These are phyloP conservation scores for Harpagus bidentatus DNA, from an alignment of 2,113 vertebrate species.

Conservation along the genomic window DNA sequence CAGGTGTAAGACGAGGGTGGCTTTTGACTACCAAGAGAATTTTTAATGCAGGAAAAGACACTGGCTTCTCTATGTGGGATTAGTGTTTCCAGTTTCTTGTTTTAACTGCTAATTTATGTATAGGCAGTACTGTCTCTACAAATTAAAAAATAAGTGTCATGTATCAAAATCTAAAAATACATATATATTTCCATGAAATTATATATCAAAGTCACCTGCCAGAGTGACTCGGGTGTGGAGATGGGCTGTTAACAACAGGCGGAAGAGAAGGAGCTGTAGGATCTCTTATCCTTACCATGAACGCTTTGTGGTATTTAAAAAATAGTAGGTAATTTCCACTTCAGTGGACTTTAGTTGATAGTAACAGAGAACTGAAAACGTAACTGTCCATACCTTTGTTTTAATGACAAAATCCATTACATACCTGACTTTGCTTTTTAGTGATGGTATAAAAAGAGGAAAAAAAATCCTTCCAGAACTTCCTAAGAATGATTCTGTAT, in stretches of 20 bases:
- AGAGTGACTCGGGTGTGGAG: neutral
- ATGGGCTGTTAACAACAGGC: neutral
- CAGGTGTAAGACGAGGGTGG: neutral
- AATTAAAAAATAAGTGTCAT: neutral
- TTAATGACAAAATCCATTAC: neutral
- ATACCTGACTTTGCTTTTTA: constrained; percentile 6
- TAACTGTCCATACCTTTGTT: neutral
- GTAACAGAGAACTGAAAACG: neutral
- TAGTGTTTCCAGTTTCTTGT: neutral
- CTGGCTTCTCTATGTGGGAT: neutral
- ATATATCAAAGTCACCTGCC: neutral
- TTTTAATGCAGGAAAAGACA: neutral
- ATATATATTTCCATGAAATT: neutral
- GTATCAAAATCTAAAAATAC: neutral
- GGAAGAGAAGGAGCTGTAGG: neutral
- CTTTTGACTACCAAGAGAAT: neutral
- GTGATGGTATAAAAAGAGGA: neutral
- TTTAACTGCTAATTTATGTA: neutral
- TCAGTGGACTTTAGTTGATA: neutral
- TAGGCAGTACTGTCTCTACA: neutral
- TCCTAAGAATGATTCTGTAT: neutral
- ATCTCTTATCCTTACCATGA: neutral
- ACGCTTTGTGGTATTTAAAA: neutral
- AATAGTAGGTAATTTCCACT: neutral
- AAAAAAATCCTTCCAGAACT: neutral